Evolutionary conservation across 2,888 invertebrate genomes (phyloP).

Genomic region (Mythimna ferrago): DNA sequence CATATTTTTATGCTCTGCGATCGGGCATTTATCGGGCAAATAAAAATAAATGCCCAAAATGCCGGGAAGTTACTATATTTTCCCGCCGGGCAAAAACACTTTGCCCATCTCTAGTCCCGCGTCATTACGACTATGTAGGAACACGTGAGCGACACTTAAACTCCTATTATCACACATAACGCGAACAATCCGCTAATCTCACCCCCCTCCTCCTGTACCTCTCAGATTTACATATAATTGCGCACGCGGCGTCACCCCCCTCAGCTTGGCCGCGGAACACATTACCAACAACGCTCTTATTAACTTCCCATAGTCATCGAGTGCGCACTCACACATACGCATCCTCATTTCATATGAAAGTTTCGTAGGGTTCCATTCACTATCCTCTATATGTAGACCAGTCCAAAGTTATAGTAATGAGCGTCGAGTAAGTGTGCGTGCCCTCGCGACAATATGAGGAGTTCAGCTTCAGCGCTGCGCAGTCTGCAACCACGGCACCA

Average conservation of each 20-base stretch:
- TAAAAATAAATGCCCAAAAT: too few relatives aligned
- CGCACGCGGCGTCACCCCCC: conserved; percentile 53
- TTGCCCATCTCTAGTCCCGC: too few relatives aligned
- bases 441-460: not conserved
- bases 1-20: too few relatives aligned
- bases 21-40: too few relatives aligned
- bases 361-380: not conserved
- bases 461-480: not conserved
- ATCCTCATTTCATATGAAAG: not conserved
- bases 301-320: not conserved
- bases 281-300: conserved; percentile 25
- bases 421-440: conserved; percentile 10
- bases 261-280: conserved; percentile 30
- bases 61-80: too few relatives aligned
- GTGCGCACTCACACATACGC: conserved; percentile 17
- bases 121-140: conserved; percentile 52
- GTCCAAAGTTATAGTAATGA: conserved; percentile 13
- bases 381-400: not conserved
- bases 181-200: conserved; percentile 69
- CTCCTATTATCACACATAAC: conserved; percentile 74
- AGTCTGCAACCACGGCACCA: not conserved
- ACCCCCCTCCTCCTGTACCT: conserved; percentile 26
- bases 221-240: conserved; percentile 68
- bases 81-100: too few relatives aligned
- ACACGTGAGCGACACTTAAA: conserved; percentile 72